Conservation (phyloP, 2,113 vertebrate genomes). For the Mirounga angustirostris region DNA sequence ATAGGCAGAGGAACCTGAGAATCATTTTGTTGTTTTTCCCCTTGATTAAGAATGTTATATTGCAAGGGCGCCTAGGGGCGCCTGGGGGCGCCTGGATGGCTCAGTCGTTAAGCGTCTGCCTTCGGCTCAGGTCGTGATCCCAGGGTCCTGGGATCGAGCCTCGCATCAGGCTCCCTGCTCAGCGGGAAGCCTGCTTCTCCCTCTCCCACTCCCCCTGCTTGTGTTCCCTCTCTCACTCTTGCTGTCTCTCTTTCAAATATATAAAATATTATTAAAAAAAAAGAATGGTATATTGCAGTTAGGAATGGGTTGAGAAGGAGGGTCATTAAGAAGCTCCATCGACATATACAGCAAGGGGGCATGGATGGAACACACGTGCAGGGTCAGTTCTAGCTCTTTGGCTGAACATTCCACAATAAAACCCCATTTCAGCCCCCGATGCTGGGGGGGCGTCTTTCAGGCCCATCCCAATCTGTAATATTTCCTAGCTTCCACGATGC, state of each 20-base stretch:
- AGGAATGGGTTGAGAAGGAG: neutral
- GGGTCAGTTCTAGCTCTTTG: neutral
- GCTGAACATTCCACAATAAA: neutral
- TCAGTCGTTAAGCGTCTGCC: too few species aligned
- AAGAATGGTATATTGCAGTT: neutral
- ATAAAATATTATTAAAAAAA: too few species aligned
- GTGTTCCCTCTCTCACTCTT: too few species aligned
- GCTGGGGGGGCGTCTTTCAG: neutral
- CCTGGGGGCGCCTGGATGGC: too few species aligned
- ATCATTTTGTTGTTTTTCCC: neutral
- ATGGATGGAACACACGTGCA: fast-evolving
- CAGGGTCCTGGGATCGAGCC: too few species aligned
- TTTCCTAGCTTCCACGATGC: neutral
- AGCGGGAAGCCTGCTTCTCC: too few species aligned
- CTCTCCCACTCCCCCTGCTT: too few species aligned
- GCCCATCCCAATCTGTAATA: neutral
- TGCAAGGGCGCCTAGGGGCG: too few species aligned
- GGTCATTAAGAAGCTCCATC: neutral
- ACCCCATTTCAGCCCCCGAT: fast-evolving
- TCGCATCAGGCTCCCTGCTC: too few species aligned
- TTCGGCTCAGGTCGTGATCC: too few species aligned
- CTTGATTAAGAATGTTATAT: neutral
- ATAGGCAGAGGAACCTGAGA: neutral
- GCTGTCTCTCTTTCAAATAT: too few species aligned
- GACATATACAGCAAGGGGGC: neutral